Evolutionary conservation across 2,797 vertebrate genomes (phyloP), one percentile per base, ranked within the genome.

Genomic region (Thalassophryne amazonica): DNA sequence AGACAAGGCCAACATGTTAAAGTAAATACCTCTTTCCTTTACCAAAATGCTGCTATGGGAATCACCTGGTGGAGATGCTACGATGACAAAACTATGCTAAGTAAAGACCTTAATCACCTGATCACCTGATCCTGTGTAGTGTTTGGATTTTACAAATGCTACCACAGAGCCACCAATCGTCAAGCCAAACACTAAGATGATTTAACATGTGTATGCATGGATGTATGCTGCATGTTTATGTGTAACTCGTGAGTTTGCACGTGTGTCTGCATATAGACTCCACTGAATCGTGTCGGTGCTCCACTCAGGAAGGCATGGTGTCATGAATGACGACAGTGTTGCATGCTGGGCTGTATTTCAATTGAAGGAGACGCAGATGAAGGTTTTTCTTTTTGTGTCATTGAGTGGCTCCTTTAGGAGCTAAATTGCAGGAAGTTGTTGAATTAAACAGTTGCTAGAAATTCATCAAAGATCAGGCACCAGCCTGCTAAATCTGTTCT

Each of bases 401-500:
- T 77, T 76, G 74, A 86, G 86, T 84, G 64, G 73, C 81, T 88
- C 78, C 76, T 88, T 84, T 81, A 80, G 73, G 52, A 79, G 73
- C 77, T 76, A 89, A 89, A 90, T 89, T 86, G 81, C 86, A 81
- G 87, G 83, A 92, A 90, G 83, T 88, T 76, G 71, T 80, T 84
- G 83, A 89, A 90, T 89, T 84, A 88, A 89, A 90, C 69, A 69
- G 29, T 85, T 76, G 72, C 77, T 76, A 56, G 73, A 81, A 89
- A 88, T 87, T 86, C 81, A 87, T 85, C 80, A 81, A 86, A 86
- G 85, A 88, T 80, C 78, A 60, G 71, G 80, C 80, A 79, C 68
- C 74, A 83, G 75, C 70, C 80, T 69, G 84, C 83, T 89, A 89
- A 89, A 91, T 89, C 85, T 85, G 72, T 78, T 84, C 85, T 88